Percentiles rank a stretch among this genome's conserved stretches.
phyloP scores from a whole-genome alignment of 2,113 vertebrate species.

The Semicossyphus pulcher region DNA sequence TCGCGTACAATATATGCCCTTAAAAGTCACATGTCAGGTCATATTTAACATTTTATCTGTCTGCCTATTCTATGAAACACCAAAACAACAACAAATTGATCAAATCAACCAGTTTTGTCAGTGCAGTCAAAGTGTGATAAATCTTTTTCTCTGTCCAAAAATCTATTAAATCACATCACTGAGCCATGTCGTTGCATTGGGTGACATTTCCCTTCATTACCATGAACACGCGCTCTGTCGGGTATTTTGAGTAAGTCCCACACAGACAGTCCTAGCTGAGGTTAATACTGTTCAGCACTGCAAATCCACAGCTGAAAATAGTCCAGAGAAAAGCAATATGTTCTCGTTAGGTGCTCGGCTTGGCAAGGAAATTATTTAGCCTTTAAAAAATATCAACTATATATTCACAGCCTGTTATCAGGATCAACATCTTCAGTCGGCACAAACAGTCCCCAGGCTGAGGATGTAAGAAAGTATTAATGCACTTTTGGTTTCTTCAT shows the following conservation, averaged over 20 bases:
- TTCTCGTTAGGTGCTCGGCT: background rate
- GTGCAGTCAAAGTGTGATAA: background rate
- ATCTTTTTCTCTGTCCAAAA: background rate
- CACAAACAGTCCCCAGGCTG: background rate
- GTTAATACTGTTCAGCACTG: background rate
- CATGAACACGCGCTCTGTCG: background rate
- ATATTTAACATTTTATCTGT: too few relatives aligned
- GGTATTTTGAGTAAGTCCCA: background rate
- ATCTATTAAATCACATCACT: conserved; percentile 1
- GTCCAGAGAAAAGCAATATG: background rate
- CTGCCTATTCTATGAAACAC: too few relatives aligned
- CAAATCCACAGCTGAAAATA: background rate
- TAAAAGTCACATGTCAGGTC: too few relatives aligned
- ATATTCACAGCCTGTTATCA: background rate
- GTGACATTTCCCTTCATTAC: background rate
- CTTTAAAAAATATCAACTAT: background rate
- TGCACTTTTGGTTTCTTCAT: background rate
- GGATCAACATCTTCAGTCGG: background rate
- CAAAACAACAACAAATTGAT: background rate
- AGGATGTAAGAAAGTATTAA: background rate
- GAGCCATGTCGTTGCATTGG: background rate
- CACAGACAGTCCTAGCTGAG: background rate
- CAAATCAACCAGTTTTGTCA: background rate
- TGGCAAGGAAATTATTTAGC: background rate
- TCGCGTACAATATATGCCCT: too few relatives aligned